Evolutionary conservation across 1,140 invertebrate species (phyloP).

Genomic region (Bradysia coprophila): DNA sequence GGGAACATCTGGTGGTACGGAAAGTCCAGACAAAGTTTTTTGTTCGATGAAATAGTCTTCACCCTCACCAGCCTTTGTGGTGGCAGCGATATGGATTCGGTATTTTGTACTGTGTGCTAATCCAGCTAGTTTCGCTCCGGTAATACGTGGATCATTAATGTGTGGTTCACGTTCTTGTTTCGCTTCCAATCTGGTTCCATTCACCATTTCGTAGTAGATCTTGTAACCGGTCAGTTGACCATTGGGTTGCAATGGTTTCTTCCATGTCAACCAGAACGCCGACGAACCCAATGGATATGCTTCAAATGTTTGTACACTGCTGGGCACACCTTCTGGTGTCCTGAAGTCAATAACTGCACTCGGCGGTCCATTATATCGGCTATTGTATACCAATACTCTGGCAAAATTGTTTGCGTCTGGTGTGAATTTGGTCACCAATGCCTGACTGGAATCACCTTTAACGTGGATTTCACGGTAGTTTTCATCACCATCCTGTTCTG

Average conservation of each 20-base stretch:
- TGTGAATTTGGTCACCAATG: constrained; percentile 68
- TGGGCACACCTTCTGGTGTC: constrained; percentile 85
- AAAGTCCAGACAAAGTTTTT: constrained; percentile 38
- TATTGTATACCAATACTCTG: constrained; percentile 79
- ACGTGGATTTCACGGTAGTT: constrained; percentile 60
- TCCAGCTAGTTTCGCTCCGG: constrained; percentile 67
- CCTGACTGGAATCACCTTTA: constrained; percentile 46
- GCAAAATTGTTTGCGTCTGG: constrained; percentile 82
- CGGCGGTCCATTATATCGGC: constrained; percentile 72
- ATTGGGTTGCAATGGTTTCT: constrained; percentile 82
- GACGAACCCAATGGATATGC: constrained; percentile 75
- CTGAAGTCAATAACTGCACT: constrained; percentile 69
- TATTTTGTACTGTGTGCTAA: constrained; percentile 77
- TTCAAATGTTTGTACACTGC: constrained; percentile 63
- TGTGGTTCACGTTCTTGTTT: constrained; percentile 52
- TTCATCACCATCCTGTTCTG: constrained; percentile 56
- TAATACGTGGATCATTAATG: constrained; percentile 53
- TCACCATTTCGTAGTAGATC: constrained; percentile 74
- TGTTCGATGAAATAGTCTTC: constrained; percentile 67
- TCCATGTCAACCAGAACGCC: constrained; percentile 77
- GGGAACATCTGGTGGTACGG: constrained; percentile 51
- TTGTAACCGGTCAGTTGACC: constrained; percentile 84
- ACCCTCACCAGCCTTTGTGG: constrained; percentile 67
- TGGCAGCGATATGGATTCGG: constrained; percentile 63
- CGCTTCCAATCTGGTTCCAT: constrained; percentile 44